phyloP scores from a whole-genome alignment of 1,140 invertebrate genomes.

The Drosophila ercepeae region DNA sequence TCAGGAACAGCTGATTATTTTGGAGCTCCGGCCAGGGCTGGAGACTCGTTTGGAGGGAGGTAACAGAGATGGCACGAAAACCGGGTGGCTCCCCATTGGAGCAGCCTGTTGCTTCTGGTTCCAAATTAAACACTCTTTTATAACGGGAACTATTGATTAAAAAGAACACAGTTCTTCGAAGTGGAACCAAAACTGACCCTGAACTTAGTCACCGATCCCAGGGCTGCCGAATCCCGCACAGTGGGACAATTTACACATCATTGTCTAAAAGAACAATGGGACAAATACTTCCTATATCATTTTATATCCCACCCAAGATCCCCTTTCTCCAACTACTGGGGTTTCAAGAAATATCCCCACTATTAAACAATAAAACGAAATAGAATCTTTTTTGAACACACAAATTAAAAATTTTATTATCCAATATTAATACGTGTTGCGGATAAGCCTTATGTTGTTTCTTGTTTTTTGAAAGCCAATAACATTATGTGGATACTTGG shows the following conservation, averaged over 20 bases:
- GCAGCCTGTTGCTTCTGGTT: not conserved
- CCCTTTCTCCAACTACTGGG: too few species aligned
- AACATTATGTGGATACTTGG: conserved; percentile 18
- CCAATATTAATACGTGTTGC: conserved; percentile 6
- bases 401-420: conserved; percentile 6
- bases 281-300: not conserved
- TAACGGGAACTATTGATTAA: too few species aligned
- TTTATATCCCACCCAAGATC: not conserved
- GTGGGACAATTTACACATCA: not conserved
- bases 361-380: not conserved
- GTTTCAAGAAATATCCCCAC: too few species aligned
- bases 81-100: too few species aligned
- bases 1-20: not conserved
- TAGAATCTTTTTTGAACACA: conserved; percentile 19
- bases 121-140: not conserved
- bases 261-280: not conserved
- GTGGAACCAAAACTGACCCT: too few species aligned
- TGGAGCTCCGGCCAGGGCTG: not conserved
- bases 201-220: not conserved
- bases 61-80: too few species aligned
- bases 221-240: not conserved
- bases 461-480: conserved; percentile 1
- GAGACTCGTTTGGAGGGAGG: not conserved
- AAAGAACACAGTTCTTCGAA: too few species aligned
- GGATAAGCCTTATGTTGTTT: not conserved